Evolutionary conservation across 1,140 invertebrate genomes (phyloP).

Genomic region (Neodiprion pinetum): DNA sequence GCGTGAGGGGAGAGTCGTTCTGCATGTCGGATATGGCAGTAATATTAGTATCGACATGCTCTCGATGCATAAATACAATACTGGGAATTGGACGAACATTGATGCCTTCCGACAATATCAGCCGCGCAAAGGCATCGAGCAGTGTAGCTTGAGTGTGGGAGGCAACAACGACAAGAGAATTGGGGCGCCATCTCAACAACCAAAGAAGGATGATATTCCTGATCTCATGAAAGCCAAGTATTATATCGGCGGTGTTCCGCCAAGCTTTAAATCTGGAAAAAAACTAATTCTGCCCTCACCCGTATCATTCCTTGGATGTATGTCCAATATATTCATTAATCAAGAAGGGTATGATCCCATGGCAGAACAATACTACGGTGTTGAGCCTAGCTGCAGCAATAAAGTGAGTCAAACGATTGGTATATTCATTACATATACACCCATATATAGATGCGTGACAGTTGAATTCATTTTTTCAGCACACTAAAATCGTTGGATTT

Average conservation of each 20-base stretch:
- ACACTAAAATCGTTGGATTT: slow-evolving; percentile 73
- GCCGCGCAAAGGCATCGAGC: slow-evolving; percentile 58
- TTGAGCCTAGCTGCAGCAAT: slow-evolving; percentile 77
- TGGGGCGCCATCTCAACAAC: slow-evolving; percentile 68
- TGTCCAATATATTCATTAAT: slow-evolving; percentile 80
- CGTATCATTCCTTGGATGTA: slow-evolving; percentile 79
- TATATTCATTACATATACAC: slow-evolving; percentile 11
- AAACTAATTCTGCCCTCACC: slow-evolving; percentile 56
- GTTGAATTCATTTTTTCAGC: slow-evolving; percentile 52
- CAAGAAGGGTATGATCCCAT: slow-evolving; percentile 68
- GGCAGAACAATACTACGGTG: slow-evolving; percentile 73
- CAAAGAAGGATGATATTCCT: slow-evolving; percentile 66
- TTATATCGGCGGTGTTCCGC: slow-evolving; percentile 84
- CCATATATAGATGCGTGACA: not conserved
- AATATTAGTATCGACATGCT: slow-evolving; percentile 71
- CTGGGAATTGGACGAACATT: slow-evolving; percentile 79
- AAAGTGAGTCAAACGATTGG: slow-evolving; percentile 64
- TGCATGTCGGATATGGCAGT: slow-evolving; percentile 75
- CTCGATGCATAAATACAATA: slow-evolving; percentile 79
- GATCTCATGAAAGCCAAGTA: slow-evolving; percentile 70
- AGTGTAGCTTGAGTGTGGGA: slow-evolving; percentile 65
- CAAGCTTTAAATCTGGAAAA: slow-evolving; percentile 63
- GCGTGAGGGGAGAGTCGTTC: slow-evolving; percentile 76
- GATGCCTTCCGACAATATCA: slow-evolving; percentile 67
- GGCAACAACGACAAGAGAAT: slow-evolving; percentile 76